A percentile compares a stretch with the other conserved stretches of the same genome.
phyloP scores from a whole-genome alignment of 2,888 invertebrate species.

The Lissonota sp. region DNA sequence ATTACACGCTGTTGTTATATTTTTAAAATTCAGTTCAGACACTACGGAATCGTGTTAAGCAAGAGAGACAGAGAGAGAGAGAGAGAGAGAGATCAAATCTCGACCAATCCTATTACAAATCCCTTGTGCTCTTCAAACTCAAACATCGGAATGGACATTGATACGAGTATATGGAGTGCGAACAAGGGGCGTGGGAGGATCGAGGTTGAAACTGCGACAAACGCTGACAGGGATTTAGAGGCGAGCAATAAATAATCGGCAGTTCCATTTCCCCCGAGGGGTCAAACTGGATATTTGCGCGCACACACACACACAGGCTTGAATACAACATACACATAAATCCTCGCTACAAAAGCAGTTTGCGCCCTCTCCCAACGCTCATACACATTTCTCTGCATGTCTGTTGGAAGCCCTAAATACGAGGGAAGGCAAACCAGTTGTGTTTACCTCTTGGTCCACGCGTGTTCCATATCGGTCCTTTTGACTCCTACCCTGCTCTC shows the following conservation, averaged over 20 bases:
- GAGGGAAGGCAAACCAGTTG: conserved; percentile 37
- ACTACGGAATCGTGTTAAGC: conserved; percentile 27
- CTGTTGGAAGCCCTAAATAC: conserved; percentile 5
- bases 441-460: conserved; percentile 48
- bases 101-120: conserved; percentile 38
- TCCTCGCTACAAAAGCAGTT: conserved; percentile 3
- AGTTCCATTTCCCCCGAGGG: conserved; percentile 55
- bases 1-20: neutral
- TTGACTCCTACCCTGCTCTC: conserved; percentile 3
- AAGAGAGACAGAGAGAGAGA: conserved; percentile 1
- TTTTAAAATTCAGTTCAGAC: conserved; percentile 7
- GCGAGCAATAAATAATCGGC: conserved; percentile 62
- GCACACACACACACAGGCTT: conserved; percentile 10
- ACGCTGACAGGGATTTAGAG: conserved; percentile 57
- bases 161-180: conserved; percentile 1
- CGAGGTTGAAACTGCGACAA: conserved; percentile 42
- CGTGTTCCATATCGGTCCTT: conserved; percentile 9
- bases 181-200: neutral
- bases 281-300: conserved; percentile 52
- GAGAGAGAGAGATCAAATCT: conserved; percentile 18
- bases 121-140: conserved; percentile 35
- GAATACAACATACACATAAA: neutral
- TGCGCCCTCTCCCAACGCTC: conserved; percentile 11
- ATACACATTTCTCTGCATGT: conserved; percentile 21
- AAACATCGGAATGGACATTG: conserved; percentile 17